Percentiles rank a stretch among this genome's conserved stretches.
Conservation (phyloP, 2,113 vertebrate genomes). For the Lophochroa leadbeateri region DNA sequence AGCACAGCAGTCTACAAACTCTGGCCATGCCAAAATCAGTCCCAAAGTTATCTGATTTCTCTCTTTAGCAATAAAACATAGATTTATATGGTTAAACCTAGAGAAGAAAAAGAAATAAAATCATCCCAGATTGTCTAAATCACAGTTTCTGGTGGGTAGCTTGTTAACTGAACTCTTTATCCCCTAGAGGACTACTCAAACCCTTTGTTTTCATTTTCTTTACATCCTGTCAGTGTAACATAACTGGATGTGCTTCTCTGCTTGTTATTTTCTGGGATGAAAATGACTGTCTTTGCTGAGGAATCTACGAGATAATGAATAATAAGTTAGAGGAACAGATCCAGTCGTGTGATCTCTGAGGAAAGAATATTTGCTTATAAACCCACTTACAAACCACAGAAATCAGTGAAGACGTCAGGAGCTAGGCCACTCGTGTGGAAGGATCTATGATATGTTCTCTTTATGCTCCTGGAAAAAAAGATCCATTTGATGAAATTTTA, state of each 20-base stretch:
- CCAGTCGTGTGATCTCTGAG: background rate
- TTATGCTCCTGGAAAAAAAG: background rate
- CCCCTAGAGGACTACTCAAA: constrained; percentile 55
- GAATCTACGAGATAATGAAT: constrained; percentile 31
- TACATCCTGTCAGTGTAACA: constrained; percentile 60
- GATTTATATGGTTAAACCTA: constrained; percentile 39
- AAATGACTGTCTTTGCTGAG: constrained; percentile 24
- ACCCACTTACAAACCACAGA: background rate
- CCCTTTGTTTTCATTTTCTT: constrained; percentile 76
- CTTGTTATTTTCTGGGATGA: constrained; percentile 43
- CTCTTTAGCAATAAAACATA: constrained; percentile 42
- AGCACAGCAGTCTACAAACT: constrained; percentile 13
- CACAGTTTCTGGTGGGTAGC: constrained; percentile 56
- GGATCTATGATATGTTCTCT: background rate
- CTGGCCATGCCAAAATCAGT: constrained; percentile 13
- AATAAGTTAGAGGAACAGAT: background rate
- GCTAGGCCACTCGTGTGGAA: background rate
- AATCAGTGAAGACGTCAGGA: background rate
- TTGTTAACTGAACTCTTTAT: constrained; percentile 70
- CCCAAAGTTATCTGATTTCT: constrained; percentile 41
- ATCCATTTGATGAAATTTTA: background rate
- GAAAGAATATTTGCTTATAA: background rate
- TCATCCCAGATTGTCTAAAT: constrained; percentile 65
- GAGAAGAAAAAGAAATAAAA: constrained; percentile 65
- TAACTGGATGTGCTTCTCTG: constrained; percentile 43